Evolutionary conservation across 2,113 vertebrate genomes (phyloP).

Genomic region (Prinia subflava): DNA sequence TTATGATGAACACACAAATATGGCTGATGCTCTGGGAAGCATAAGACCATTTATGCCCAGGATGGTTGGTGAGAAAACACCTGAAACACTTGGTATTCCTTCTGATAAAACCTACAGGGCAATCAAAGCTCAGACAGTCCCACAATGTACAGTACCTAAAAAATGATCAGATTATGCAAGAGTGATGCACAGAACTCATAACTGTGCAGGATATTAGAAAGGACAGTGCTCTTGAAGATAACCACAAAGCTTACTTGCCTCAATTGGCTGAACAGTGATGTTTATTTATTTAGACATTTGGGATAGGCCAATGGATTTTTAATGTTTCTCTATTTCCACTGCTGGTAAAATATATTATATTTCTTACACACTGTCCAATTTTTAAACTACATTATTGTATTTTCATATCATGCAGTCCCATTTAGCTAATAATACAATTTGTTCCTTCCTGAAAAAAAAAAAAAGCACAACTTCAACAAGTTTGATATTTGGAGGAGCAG

Average conservation of each 20-base stretch:
- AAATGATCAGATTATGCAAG: not conserved
- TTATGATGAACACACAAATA: not conserved
- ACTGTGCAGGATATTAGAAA: not conserved
- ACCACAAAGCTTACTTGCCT: not conserved
- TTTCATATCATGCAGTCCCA: not conserved
- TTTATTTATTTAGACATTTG: not conserved
- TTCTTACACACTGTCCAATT: not conserved
- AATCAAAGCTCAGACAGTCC: not conserved
- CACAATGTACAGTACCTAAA: not conserved
- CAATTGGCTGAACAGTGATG: not conserved
- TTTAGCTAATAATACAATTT: constrained; percentile 28
- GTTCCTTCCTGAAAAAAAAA: constrained; percentile 5
- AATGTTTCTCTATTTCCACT: not conserved
- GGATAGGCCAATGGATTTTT: constrained; percentile 1
- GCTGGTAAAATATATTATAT: not conserved
- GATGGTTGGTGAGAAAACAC: constrained; percentile 1
- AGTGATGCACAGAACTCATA: not conserved
- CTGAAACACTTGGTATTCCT: not conserved
- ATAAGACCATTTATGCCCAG: not conserved
- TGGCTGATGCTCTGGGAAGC: not conserved
- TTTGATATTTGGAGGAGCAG: not conserved
- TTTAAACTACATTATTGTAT: not conserved
- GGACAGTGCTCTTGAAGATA: not conserved
- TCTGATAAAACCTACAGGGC: not conserved
- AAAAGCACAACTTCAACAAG: not conserved